These are phyloP conservation scores for Leptodirus hochenwartii DNA, from an alignment of 2,888 invertebrate species.

Conservation along the genomic window DNA sequence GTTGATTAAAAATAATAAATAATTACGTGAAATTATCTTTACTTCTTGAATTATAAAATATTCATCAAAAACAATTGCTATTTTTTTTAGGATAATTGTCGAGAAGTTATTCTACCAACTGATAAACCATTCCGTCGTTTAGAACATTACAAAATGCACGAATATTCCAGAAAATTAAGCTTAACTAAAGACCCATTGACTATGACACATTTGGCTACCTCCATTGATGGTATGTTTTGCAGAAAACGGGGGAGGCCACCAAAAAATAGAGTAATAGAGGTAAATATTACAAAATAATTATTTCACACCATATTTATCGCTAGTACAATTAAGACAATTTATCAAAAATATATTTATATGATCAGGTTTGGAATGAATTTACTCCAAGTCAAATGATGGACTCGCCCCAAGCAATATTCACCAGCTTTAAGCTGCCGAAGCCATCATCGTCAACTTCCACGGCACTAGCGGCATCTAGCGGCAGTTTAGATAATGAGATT, in stretches of 20 bases:
- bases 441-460: constrained; percentile 19
- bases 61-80: too few relatives aligned
- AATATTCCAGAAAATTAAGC: constrained; percentile 26
- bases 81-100: constrained; percentile 54
- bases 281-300: constrained; percentile 76
- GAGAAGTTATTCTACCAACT: constrained; percentile 55
- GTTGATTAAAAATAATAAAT: too few relatives aligned
- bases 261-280: constrained; percentile 85
- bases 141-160: constrained; percentile 74
- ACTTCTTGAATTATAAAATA: too few relatives aligned
- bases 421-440: constrained; percentile 83
- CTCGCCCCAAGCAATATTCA: constrained; percentile 81
- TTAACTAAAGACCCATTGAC: constrained; percentile 29
- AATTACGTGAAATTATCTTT: too few relatives aligned
- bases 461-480: constrained; percentile 16
- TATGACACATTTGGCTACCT: constrained; percentile 42
- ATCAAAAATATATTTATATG: too few relatives aligned
- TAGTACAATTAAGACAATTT: too few relatives aligned
- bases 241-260: constrained; percentile 91
- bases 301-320: constrained; percentile 17
- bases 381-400: too few relatives aligned
- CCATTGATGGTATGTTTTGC: constrained; percentile 81
- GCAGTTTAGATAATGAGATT: constrained; percentile 16
- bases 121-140: constrained; percentile 65
- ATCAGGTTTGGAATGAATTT: too few relatives aligned